These are phyloP conservation scores for Smithornis capensis DNA, from an alignment of 2,113 vertebrate genomes.

Conservation along the genomic window DNA sequence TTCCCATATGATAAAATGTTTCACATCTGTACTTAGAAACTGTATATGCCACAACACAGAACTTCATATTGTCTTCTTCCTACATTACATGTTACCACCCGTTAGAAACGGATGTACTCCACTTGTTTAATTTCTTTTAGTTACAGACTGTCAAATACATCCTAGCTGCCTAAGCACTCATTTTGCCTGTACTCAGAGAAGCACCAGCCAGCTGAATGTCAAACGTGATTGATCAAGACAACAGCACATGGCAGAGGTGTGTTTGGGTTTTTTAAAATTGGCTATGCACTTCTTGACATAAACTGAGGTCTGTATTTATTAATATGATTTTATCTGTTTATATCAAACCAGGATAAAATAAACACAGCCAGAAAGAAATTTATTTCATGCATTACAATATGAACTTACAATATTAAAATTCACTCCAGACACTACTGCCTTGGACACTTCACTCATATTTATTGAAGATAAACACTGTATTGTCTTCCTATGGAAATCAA, in stretches of 20 bases:
- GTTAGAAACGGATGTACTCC: neutral
- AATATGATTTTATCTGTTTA: neutral
- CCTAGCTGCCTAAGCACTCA: neutral
- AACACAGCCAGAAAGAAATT: conserved; percentile 42
- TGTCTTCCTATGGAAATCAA: conserved; percentile 36
- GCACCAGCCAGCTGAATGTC: neutral
- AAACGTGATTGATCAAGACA: neutral
- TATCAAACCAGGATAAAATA: neutral
- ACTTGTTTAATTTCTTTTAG: neutral
- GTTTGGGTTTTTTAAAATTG: neutral
- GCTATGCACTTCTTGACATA: neutral
- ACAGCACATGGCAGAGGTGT: neutral
- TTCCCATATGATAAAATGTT: neutral
- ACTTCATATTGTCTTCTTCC: neutral
- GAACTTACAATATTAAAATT: neutral
- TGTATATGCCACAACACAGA: neutral
- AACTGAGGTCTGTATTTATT: neutral
- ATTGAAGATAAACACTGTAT: conserved; percentile 3
- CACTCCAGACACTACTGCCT: neutral
- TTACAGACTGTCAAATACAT: neutral
- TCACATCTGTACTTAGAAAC: neutral
- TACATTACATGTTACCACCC: neutral
- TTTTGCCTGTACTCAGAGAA: neutral
- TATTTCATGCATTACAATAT: neutral
- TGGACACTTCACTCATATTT: neutral